Evolutionary conservation across 2,797 vertebrate species (phyloP).

Genomic region (Chloroceryle amazona): DNA sequence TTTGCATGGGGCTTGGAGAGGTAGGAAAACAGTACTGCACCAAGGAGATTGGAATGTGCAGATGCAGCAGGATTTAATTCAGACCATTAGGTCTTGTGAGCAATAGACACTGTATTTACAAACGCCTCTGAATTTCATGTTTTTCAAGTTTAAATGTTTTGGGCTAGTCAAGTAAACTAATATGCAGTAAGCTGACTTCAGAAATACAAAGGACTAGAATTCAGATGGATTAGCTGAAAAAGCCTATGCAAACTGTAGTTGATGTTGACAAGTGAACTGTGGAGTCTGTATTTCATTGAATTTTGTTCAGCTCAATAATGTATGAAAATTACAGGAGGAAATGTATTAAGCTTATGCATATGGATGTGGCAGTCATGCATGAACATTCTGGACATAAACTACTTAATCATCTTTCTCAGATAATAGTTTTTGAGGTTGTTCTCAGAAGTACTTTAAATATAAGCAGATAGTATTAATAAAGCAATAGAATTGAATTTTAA

Average conservation of each 20-base stretch:
- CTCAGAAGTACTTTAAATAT: constrained; percentile 45
- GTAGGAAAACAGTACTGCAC: not conserved
- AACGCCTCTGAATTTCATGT: not conserved
- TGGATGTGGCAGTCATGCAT: constrained; percentile 48
- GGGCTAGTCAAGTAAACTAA: not conserved
- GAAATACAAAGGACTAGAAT: not conserved
- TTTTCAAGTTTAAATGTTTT: not conserved
- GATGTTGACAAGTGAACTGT: constrained; percentile 38
- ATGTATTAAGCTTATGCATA: constrained; percentile 53
- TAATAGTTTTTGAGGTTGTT: constrained; percentile 39
- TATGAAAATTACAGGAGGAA: constrained; percentile 62
- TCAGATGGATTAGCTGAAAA: constrained; percentile 5
- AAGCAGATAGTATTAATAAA: constrained; percentile 31
- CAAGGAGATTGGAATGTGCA: not conserved
- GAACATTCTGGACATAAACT: constrained; percentile 27
- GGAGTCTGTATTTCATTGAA: constrained; percentile 46
- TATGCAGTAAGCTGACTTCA: not conserved
- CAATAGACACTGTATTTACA: not conserved
- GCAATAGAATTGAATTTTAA: not conserved
- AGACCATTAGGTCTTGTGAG: not conserved
- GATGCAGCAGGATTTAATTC: not conserved
- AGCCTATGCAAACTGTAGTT: constrained; percentile 8
- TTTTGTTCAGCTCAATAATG: constrained; percentile 64
- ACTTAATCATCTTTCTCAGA: constrained; percentile 50
- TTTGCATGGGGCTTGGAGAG: not conserved